Conservation (phyloP, 2,797 vertebrate genomes). For the Cynopterus sphinx region DNA sequence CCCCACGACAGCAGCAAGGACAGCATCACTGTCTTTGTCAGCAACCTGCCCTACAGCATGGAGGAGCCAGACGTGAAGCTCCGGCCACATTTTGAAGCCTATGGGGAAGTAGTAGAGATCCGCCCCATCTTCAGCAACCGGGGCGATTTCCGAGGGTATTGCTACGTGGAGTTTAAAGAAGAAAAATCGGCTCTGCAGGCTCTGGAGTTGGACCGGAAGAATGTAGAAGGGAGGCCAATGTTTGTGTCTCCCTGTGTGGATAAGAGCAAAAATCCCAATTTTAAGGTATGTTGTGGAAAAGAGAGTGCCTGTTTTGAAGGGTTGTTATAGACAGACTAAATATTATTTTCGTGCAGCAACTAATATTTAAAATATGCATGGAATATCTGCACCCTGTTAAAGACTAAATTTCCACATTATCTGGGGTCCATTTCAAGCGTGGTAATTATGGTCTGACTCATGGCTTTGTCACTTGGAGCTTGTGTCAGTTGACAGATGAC, state of each 20-base stretch:
- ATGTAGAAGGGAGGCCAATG: constrained; percentile 94
- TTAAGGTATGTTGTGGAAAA: constrained; percentile 89
- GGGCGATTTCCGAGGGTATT: constrained; percentile 94
- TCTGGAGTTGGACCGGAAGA: constrained; percentile 91
- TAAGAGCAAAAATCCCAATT: constrained; percentile 97
- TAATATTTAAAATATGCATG: accelerated
- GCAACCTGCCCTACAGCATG: constrained; percentile 94
- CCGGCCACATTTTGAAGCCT: constrained; percentile 89
- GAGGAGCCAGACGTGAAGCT: constrained; percentile 90
- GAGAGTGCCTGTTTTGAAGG: neutral
- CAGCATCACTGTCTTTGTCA: constrained; percentile 93
- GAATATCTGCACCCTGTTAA: neutral
- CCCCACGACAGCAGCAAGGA: constrained; percentile 91
- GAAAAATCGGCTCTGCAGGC: constrained; percentile 87
- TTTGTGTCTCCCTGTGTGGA: constrained; percentile 97
- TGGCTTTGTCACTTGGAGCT: neutral
- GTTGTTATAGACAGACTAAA: no score
- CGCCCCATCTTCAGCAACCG: constrained; percentile 90
- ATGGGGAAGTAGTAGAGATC: constrained; percentile 90
- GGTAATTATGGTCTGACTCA: neutral
- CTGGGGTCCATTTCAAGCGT: neutral
- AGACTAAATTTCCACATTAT: neutral
- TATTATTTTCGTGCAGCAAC: accelerated
- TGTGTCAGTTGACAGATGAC: neutral
- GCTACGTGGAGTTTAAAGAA: constrained; percentile 94